Evolutionary conservation across 2,113 vertebrate species (phyloP).

Genomic region (Greenwoodochromis staneri): DNA sequence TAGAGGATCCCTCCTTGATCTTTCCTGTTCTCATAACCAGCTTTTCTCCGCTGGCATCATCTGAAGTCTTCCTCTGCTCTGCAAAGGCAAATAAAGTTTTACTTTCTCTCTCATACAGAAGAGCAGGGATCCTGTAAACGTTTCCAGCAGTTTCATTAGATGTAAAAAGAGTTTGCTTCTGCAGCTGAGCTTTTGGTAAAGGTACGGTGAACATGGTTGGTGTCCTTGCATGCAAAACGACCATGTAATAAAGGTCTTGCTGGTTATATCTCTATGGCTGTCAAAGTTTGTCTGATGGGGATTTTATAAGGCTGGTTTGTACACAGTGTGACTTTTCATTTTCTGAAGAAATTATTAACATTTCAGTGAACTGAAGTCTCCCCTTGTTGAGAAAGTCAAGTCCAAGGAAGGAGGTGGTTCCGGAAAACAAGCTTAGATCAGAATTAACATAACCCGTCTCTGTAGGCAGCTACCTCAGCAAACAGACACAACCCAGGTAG

Average conservation of each 20-base stretch:
- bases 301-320: background rate
- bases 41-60: background rate
- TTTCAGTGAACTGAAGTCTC: background rate
- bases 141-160: background rate
- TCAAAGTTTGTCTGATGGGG: accelerated
- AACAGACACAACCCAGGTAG: background rate
- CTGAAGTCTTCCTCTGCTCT: background rate
- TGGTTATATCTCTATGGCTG: background rate
- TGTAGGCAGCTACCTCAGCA: background rate
- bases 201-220: background rate
- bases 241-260: background rate
- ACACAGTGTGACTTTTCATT: background rate
- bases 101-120: background rate
- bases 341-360: background rate
- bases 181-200: background rate
- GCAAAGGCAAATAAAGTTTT: background rate
- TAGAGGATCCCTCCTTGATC: background rate
- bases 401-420: background rate
- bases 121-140: background rate
- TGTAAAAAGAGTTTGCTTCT: background rate
- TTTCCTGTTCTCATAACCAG: background rate
- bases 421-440: background rate
- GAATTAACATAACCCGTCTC: background rate
- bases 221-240: background rate
- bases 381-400: background rate